Evolutionary conservation across 2,888 invertebrate genomes (phyloP).

Genomic region (Aplocera efformata): DNA sequence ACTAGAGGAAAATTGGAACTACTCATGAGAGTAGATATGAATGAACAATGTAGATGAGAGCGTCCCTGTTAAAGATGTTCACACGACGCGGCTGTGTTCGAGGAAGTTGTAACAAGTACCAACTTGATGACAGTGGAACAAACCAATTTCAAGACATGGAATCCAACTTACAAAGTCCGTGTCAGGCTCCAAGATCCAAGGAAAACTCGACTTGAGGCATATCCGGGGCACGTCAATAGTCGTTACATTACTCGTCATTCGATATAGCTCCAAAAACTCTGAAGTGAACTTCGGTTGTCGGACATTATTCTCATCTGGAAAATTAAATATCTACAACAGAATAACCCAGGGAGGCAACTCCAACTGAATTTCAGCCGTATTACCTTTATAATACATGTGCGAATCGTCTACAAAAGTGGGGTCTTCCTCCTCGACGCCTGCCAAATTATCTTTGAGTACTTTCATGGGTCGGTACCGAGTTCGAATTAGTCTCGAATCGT

Average conservation of each 20-base stretch:
- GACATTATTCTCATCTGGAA: slow-evolving; percentile 58
- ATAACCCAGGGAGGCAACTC: slow-evolving; percentile 2
- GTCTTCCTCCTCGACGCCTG: slow-evolving; percentile 62
- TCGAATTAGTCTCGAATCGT: slow-evolving; percentile 66
- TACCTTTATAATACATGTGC: slow-evolving; percentile 70
- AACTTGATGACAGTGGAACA: too few species aligned
- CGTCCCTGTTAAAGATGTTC: not conserved
- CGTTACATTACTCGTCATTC: slow-evolving; percentile 61
- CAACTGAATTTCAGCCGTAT: slow-evolving; percentile 23
- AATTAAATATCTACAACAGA: slow-evolving; percentile 28
- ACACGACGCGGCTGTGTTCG: too few species aligned
- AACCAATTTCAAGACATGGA: slow-evolving; percentile 1
- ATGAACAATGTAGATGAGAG: too few species aligned
- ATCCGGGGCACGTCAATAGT: slow-evolving; percentile 63
- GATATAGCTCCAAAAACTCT: slow-evolving; percentile 62
- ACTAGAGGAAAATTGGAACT: too few species aligned
- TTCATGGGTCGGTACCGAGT: slow-evolving; percentile 73
- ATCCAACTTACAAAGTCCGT: slow-evolving; percentile 60
- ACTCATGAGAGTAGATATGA: too few species aligned
- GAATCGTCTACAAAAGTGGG: slow-evolving; percentile 70
- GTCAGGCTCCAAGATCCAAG: slow-evolving; percentile 74
- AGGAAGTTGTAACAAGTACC: too few species aligned
- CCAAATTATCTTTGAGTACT: slow-evolving; percentile 66
- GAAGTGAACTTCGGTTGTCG: slow-evolving; percentile 63
- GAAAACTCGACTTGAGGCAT: slow-evolving; percentile 63